Base-by-base conservation (phyloP, 2,113 vertebrate species). In the Amblyornis subalaris region DNA sequence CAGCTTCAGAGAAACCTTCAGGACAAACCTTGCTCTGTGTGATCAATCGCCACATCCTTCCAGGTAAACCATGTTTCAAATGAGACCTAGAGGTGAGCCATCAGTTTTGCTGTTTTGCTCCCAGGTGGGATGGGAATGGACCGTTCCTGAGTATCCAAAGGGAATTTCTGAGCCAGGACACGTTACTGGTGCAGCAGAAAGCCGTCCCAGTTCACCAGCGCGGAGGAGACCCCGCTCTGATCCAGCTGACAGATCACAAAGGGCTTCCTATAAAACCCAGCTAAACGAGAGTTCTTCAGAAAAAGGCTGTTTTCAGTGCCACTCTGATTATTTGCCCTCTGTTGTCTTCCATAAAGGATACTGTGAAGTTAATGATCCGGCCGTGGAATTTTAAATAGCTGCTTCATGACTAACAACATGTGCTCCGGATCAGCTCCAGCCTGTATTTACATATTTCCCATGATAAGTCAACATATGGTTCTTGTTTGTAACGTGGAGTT, bases 361-460 rank as follows among this genome's bases (percentile, higher is more conserved):
- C 96, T 95, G 95, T 78, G 95, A 97, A 96, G 91, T 89, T 96
- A 96, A 89, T 94, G 93, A 93, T 86, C 95, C 93, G 70, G 40
- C 53, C 25, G 0, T 93, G 83, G 95, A 82, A 58, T 96, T 93
- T 90, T 91, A 94, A 97, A 97, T 98, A 97, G 96, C 96, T 96
- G 96, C 95, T 96, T 96, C 96, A 96, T 97, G 97, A 97, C 96
- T 96, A 92, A 97, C 97, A 97, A 97, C 98, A 98, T 96, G 97
- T 98, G 97, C 97, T 98, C 96, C 94, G 28, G 85, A 97, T 98
- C 98, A 84, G 85, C 90, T 48, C 69, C 2, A 94, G 92, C 95
- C 86, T 95, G 92, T 97, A 97, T 98, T 97, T 98, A 97, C 94
- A 94, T 97, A 97, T 98, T 98, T 98, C 97, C 98, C 97, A 98